Evolutionary conservation across 2,888 invertebrate species (phyloP), one percentile per base, ranked within the genome.

Genomic region (Cephus nigrinus): DNA sequence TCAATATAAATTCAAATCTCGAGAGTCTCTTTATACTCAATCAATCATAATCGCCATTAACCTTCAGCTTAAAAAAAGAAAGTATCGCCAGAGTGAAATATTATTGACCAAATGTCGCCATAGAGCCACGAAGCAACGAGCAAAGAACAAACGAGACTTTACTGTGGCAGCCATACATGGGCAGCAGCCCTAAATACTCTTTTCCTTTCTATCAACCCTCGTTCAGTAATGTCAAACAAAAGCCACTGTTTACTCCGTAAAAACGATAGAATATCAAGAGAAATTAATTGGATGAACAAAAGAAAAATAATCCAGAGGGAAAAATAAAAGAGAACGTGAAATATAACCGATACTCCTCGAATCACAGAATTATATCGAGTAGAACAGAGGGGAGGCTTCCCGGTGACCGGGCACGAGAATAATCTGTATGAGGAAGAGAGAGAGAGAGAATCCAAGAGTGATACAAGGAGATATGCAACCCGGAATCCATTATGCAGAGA

Each of bases 291-390:
- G 23, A 11, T 36, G 12, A 68, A 33, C 23, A 12, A 75, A 68
- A n/a, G 40, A 32, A 11, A 40, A 36, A n/a, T 12, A 36, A 34
- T 23, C 69, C 55, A 34, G 31, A 55, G n/a, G 23, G 12, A 72
- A 77, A 77, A 40, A 36, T 69, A 30, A 12, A 23, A 32, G 73
- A 23, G 33, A 35, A 34, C 35, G 36, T 75, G 40, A 73, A 75
- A 69, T 79, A 80, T 76, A 77, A 77, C 68, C 34, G 71, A 79
- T 75, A 79, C 55, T 36, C 36, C 15, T 55, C 40, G 40, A 55
- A 23, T 55, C 40, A 55, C 40, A 23, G 40, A 55, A 55, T 23
- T 55, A 55, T 55, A 55, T 55, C 9, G 40, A 55, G 40, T 55
- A 55, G 23, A 55, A 55, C 2, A 55, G 40, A 23, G 40, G 40